These are phyloP conservation scores for Spatula clypeata DNA, from an alignment of 2,797 vertebrate genomes.

Conservation along the genomic window DNA sequence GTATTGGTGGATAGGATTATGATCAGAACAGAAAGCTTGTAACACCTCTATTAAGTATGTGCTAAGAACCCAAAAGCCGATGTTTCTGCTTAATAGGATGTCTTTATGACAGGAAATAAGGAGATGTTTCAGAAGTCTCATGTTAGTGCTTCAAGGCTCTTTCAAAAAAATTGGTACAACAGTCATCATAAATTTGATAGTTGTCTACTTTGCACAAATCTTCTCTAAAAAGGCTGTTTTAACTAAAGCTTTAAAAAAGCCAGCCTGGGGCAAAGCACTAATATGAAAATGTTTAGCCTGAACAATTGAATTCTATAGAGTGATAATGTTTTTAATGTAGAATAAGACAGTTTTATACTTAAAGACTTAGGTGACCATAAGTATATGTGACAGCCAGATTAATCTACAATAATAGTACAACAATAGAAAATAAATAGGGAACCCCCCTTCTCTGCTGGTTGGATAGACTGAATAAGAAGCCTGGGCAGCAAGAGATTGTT, in stretches of 20 bases:
- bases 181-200: background rate
- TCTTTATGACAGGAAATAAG: background rate
- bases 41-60: background rate
- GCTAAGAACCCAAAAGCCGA: background rate
- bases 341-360: background rate
- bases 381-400: slow-evolving; percentile 2
- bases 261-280: background rate
- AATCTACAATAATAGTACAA: background rate
- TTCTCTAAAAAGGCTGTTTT: slow-evolving; percentile 11
- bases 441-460: background rate
- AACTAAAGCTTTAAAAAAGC: slow-evolving; percentile 3
- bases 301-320: background rate
- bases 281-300: background rate
- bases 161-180: background rate
- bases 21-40: background rate
- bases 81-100: background rate
- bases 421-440: background rate
- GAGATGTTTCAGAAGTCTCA: background rate
- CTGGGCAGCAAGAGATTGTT: background rate
- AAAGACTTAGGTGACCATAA: background rate
- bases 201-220: slow-evolving; percentile 53
- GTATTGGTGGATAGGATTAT: background rate
- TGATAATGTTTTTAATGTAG: background rate
- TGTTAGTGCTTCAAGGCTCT: background rate
- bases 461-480: background rate